Conservation (phyloP, 2,888 invertebrate species). For the Cacoxenus indagator region DNA sequence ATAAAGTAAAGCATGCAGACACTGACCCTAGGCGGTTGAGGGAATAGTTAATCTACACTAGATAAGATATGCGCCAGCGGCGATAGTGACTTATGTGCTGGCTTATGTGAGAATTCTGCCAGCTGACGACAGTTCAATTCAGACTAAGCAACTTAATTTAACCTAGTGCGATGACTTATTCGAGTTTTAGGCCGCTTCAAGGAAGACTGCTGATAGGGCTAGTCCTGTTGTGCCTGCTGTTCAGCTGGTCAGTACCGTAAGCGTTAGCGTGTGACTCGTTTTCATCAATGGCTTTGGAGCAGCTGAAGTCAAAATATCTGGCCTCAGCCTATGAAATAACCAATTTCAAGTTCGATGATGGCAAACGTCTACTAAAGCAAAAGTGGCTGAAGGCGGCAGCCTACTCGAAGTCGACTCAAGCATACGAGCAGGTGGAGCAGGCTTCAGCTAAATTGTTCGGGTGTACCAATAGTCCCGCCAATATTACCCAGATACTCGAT, state of each 20-base stretch:
- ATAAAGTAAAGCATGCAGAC: neutral
- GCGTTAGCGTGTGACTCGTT: neutral
- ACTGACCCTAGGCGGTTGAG: neutral
- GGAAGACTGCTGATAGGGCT: no score
- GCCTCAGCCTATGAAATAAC: conserved; percentile 40
- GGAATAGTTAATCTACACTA: neutral
- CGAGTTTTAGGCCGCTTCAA: no score
- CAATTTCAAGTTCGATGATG: conserved; percentile 68
- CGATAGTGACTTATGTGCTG: conserved; percentile 19
- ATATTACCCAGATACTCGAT: conserved; percentile 73
- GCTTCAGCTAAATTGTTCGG: conserved; percentile 38
- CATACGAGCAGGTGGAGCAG: conserved; percentile 39
- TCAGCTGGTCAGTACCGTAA: conserved; percentile 28
- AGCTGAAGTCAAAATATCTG: conserved; percentile 46
- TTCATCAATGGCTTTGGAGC: conserved; percentile 33
- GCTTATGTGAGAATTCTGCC: neutral
- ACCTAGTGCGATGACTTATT: no score
- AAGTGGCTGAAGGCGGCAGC: conserved; percentile 78
- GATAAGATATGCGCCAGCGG: conserved; percentile 7
- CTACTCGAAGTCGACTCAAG: conserved; percentile 58
- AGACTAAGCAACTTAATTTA: no score
- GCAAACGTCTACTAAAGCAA: conserved; percentile 73
- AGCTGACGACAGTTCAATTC: no score
- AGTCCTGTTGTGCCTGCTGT: no score
- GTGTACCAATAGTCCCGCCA: conserved; percentile 70